Percentiles rank a stretch among this genome's conserved stretches.
Evolutionary conservation across 1,140 invertebrate species (phyloP).

Genomic region (Stenopsyche tienmushanensis): DNA sequence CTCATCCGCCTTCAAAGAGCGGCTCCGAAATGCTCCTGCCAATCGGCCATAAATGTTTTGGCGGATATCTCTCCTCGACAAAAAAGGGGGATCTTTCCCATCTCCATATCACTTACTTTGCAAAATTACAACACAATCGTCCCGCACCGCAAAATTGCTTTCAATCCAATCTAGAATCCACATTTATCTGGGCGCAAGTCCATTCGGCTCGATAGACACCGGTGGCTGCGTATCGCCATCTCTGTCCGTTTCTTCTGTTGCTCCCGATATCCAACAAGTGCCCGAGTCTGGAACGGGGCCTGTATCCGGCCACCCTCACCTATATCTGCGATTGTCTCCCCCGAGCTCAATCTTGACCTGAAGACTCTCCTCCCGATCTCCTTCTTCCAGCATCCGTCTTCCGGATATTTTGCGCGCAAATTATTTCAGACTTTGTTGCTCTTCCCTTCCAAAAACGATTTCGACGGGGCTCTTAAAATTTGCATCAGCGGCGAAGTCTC

Average conservation of each 20-base stretch:
- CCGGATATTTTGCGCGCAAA: not conserved
- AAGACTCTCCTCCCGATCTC: too few relatives aligned
- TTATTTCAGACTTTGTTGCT: not conserved
- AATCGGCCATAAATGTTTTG: too few relatives aligned
- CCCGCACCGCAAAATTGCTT: constrained; percentile 9
- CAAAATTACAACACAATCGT: constrained; percentile 22
- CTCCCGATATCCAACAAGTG: constrained; percentile 22
- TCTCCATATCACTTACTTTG: constrained; percentile 13
- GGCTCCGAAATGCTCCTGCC: too few relatives aligned
- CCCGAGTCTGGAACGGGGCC: not conserved
- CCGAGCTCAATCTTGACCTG: not conserved
- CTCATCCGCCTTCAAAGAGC: too few relatives aligned
- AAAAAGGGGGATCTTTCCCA: too few relatives aligned
- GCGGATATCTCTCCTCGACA: too few relatives aligned
- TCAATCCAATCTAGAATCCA: constrained; percentile 3
- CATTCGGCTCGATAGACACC: not conserved
- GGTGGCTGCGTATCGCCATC: not conserved
- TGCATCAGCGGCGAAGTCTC: too few relatives aligned
- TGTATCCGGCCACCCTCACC: not conserved
- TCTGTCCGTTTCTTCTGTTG: constrained; percentile 13
- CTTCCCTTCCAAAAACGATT: too few relatives aligned
- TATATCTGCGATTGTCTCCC: too few relatives aligned
- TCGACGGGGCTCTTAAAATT: too few relatives aligned
- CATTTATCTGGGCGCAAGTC: not conserved
- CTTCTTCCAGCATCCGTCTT: too few relatives aligned